Evolutionary conservation across 2,113 vertebrate species (phyloP).

Genomic region (Elanoides forficatus): DNA sequence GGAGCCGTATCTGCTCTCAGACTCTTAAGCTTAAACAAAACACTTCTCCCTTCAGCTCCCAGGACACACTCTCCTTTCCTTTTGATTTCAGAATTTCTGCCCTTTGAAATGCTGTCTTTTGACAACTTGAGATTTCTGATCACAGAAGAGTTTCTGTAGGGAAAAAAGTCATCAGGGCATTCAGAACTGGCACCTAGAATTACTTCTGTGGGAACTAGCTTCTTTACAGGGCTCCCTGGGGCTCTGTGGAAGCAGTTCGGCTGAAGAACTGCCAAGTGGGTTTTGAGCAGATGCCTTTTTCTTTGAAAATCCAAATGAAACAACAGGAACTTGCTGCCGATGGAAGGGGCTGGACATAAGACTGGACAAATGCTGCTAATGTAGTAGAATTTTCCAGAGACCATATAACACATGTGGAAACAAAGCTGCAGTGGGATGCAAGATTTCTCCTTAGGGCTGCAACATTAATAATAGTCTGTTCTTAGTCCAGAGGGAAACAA

Average conservation of each 20-base stretch:
- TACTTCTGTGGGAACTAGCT: neutral
- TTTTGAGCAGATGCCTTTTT: neutral
- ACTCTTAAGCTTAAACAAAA: neutral
- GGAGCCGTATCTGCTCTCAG: neutral
- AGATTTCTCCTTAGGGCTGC: neutral
- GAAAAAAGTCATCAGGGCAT: neutral
- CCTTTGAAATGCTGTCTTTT: neutral
- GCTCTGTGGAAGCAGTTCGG: neutral
- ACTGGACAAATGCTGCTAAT: neutral
- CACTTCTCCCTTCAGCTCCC: neutral
- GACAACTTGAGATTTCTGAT: neutral
- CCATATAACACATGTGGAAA: neutral
- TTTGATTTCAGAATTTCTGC: neutral
- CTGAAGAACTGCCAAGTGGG: neutral
- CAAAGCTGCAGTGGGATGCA: neutral
- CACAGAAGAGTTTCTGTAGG: neutral
- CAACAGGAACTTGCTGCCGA: neutral
- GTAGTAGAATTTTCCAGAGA: neutral
- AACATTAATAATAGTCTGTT: neutral
- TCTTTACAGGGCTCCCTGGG: neutral
- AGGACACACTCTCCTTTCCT: neutral
- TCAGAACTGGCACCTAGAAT: neutral
- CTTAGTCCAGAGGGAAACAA: constrained; percentile 4
- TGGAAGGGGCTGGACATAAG: neutral
- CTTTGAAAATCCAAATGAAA: neutral